Base-by-base conservation (phyloP, 2,797 vertebrate genomes). In the Lindbergichthys nudifrons region DNA sequence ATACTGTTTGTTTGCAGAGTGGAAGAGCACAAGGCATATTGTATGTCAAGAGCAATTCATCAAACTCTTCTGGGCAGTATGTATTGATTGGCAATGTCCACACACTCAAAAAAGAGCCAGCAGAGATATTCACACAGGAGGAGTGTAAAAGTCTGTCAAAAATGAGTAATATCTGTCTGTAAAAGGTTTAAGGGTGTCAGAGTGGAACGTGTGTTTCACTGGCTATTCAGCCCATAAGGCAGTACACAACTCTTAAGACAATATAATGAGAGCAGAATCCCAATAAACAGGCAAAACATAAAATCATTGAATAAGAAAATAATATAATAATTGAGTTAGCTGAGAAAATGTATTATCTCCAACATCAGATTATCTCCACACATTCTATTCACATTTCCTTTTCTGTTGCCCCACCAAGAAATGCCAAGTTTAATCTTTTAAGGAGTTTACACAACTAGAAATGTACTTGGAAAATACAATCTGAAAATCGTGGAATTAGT, bases 1-100 rank as follows among this genome's bases (percentile, higher is more conserved):
- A 83, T 87, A 77, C 77, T 73, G 82, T 87, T 90, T 93, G 91
- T 92, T 91, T 90, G 84, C 81, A 77, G 73, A 82, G 80, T 71
- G 73, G 81, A 85, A 63, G 73, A 86, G 88, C 74, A 74, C 36
- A 5, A 83, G 80, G 80, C 82, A 75, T 75, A 89, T 82, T 88
- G 77, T 68, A 61, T 54, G 89, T 92, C 88, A 84, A 83, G 68
- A 79, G 86, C 81, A 83, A 92, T 92, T 89, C 45, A 91, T 92
- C 91, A 91, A 88, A 87, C 79, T 88, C 73, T 39, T 83, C 81
- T 75, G 82, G 63, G 69, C 66, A 61, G 78, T 73, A 66, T 70
- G 71, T 83, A 89, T 90, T 90, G 88, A 91, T 86, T 84, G 87
- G 87, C 83, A 84, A 45, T 64, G 64, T 76, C 78, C 68, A 74